These are phyloP conservation scores for Thamnophis sirtalis DNA, from an alignment of 2,113 vertebrate genomes.

Conservation along the genomic window DNA sequence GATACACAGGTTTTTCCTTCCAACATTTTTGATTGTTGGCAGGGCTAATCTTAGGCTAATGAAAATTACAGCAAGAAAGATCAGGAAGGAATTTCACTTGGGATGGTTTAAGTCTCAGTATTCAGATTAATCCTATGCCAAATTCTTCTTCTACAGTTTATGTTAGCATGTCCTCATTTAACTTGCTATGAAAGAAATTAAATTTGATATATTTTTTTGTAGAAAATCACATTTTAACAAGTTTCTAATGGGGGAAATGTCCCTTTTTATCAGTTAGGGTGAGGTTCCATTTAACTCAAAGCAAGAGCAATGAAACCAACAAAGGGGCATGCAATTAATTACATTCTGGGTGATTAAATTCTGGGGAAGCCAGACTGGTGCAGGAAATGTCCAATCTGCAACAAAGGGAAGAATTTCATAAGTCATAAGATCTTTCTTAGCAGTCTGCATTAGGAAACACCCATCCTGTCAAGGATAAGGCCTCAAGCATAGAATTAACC, in stretches of 20 bases:
- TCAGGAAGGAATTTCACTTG: background rate
- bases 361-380: background rate
- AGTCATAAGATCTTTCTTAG: background rate
- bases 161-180: background rate
- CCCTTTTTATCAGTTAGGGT: background rate
- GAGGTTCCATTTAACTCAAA: background rate
- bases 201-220: background rate
- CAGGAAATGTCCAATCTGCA: background rate
- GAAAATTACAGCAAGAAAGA: background rate
- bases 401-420: background rate
- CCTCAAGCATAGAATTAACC: background rate
- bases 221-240: background rate
- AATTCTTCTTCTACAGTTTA: background rate
- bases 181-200: background rate
- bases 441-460: background rate
- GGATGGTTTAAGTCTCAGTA: background rate
- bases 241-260: background rate
- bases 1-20: background rate
- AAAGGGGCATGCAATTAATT: background rate
- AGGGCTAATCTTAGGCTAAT: background rate
- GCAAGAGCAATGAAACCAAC: background rate
- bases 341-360: background rate
- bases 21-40: background rate
- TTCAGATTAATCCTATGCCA: background rate
- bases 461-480: background rate